phyloP scores from a whole-genome alignment of 2,888 invertebrate genomes.

The Agriopis leucophaearia region DNA sequence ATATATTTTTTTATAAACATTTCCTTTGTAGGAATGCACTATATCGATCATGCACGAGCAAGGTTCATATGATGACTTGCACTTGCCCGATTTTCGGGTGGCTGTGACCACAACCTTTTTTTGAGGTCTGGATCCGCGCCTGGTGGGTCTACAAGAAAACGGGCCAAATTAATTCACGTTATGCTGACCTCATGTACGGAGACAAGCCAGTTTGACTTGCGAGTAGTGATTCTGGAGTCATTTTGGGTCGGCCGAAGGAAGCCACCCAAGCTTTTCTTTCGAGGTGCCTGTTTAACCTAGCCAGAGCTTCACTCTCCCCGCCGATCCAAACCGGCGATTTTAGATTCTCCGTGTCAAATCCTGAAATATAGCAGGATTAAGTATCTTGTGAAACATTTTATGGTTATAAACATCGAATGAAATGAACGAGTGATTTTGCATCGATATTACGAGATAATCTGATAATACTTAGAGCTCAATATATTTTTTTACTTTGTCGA shows the following conservation, averaged over 20 bases:
- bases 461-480: conserved; percentile 3
- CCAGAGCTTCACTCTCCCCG: conserved; percentile 91
- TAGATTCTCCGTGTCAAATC: conserved; percentile 92
- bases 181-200: conserved; percentile 89
- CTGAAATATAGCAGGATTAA: conserved; percentile 64
- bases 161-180: conserved; percentile 12
- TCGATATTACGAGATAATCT: neutral
- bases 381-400: conserved; percentile 2
- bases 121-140: too few relatives aligned
- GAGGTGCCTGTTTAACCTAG: conserved; percentile 91
- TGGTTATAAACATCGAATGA: neutral
- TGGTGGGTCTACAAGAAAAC: neutral
- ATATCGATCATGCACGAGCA: too few relatives aligned
- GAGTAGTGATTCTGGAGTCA: conserved; percentile 94
- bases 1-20: too few relatives aligned
- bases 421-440: neutral
- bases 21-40: too few relatives aligned
- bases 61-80: too few relatives aligned
- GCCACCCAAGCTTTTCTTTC: conserved; percentile 96
- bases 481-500: neutral
- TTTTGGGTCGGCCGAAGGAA: conserved; percentile 95
- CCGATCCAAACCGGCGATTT: conserved; percentile 92
- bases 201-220: conserved; percentile 94
- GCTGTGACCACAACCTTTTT: too few relatives aligned
- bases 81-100: too few relatives aligned